Evolutionary conservation across 2,888 invertebrate species (phyloP).

Genomic region (Lithodes maja): DNA sequence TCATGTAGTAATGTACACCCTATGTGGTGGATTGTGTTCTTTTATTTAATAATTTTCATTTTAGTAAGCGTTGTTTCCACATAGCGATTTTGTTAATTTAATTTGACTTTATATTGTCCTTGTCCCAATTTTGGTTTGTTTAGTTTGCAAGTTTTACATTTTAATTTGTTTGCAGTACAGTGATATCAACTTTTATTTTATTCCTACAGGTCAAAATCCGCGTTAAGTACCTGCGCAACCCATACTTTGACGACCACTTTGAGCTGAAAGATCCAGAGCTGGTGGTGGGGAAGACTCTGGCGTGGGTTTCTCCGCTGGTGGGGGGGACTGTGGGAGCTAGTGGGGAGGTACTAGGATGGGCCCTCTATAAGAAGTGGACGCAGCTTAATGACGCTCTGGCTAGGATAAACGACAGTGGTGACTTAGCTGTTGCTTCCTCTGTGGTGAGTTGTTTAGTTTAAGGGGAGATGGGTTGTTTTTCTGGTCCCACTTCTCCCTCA

Average conservation of each 20-base stretch:
- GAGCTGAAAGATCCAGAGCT: constrained; percentile 84
- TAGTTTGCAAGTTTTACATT: too few relatives aligned
- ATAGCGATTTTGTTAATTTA: too few relatives aligned
- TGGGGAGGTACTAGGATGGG: constrained; percentile 81
- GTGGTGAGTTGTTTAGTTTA: constrained; percentile 56
- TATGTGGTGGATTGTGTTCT: too few relatives aligned
- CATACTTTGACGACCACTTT: constrained; percentile 92
- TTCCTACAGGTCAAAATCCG: constrained; percentile 78
- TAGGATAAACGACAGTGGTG: not conserved
- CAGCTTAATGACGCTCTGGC: constrained; percentile 72
- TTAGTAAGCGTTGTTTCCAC: too few relatives aligned
- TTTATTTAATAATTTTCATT: too few relatives aligned
- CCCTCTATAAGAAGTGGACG: constrained; percentile 82
- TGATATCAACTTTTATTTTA: not conserved
- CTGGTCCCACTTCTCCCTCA: too few relatives aligned
- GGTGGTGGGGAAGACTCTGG: constrained; percentile 89
- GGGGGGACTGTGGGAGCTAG: constrained; percentile 74
- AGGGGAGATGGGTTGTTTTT: too few relatives aligned
- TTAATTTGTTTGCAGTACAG: constrained; percentile 4
- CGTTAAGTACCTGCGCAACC: constrained; percentile 86
- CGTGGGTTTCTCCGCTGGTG: constrained; percentile 76
- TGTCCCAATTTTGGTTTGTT: too few relatives aligned
- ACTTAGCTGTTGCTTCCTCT: constrained; percentile 29
- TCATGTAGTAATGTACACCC: too few relatives aligned
- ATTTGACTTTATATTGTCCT: too few relatives aligned